Evolutionary conservation across 2,113 vertebrate species (phyloP), one percentile per base, ranked within the genome.

Genomic region (Pundamilia nyererei): DNA sequence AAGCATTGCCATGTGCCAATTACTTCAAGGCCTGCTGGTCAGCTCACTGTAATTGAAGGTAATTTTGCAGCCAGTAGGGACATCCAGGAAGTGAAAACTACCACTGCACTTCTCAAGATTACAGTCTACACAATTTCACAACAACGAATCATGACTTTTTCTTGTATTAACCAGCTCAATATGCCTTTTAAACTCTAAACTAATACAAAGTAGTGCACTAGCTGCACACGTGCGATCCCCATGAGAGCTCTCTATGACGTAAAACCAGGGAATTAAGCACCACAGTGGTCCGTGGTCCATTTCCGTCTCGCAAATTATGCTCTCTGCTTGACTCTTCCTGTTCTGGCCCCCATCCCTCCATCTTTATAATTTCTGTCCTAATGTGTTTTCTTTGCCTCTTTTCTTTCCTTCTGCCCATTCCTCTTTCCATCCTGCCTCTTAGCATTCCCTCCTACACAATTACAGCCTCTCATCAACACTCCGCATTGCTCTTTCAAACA

Each of bases 1-100:
- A 87, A 91, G 89, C 92, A 53, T 92, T 89, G 85, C 90, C 89
- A 89, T 88, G 60, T 92, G 89, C 85, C 93, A 92, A 94, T 96
- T 93, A 95, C 81, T 85, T 84, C 75, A 79, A 72, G 65, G 80
- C 90, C 86, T 86, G 86, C 87, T 91, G 87, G 86, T 91, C 86
- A 42, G 72, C 68, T 84, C 88, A 13, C 65, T 85, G 86, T 83
- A 90, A 91, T 90, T 93, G 82, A 31, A 90, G 90, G 81, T 90
- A 85, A 93, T 90, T 88, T 84, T 81, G 80, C 70, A 58, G 75
- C 80, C 88, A 77, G 62, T 11, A 60, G 83, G 84, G 80, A 84
- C 62, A 92, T 72, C 83, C 86, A 86, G 86, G 72, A 88, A 90
- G 79, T 35, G 31, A 38, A 77, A 87, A 70, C 85, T 58, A 49